phyloP scores from a whole-genome alignment of 2,888 invertebrate species.

The Lepidocyrtoides sp. region DNA sequence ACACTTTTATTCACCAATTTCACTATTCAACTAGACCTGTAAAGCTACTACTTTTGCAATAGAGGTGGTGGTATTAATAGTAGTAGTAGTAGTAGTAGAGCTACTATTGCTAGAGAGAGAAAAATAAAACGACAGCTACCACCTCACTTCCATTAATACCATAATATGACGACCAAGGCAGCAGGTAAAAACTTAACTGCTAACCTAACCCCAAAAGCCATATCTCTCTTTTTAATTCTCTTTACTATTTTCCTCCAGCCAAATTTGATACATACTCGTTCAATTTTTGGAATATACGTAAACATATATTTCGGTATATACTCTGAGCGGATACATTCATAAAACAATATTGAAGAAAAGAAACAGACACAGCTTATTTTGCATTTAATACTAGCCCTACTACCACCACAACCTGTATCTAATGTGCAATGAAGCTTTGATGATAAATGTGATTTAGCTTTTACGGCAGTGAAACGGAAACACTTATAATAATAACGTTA shows the following conservation, averaged over 20 bases:
- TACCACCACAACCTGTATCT: constrained; percentile 51
- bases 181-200: constrained; percentile 35
- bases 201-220: neutral
- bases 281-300: neutral
- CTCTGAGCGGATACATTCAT: neutral
- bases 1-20: neutral
- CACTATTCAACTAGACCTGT: neutral
- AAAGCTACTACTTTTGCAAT: neutral
- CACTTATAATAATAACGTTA: constrained; percentile 71
- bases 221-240: constrained; percentile 50
- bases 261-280: neutral
- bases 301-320: neutral
- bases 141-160: neutral
- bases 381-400: constrained; percentile 61
- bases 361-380: constrained; percentile 57
- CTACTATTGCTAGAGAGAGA: neutral
- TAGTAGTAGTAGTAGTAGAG: too few species aligned
- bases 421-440: constrained; percentile 76
- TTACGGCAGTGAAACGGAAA: constrained; percentile 75
- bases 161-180: neutral
- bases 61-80: too few species aligned
- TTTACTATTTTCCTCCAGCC: neutral
- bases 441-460: constrained; percentile 73
- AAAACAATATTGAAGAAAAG: neutral
- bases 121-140: neutral